These are phyloP conservation scores for Otus sunia DNA, from an alignment of 2,113 vertebrate genomes.

Conservation along the genomic window DNA sequence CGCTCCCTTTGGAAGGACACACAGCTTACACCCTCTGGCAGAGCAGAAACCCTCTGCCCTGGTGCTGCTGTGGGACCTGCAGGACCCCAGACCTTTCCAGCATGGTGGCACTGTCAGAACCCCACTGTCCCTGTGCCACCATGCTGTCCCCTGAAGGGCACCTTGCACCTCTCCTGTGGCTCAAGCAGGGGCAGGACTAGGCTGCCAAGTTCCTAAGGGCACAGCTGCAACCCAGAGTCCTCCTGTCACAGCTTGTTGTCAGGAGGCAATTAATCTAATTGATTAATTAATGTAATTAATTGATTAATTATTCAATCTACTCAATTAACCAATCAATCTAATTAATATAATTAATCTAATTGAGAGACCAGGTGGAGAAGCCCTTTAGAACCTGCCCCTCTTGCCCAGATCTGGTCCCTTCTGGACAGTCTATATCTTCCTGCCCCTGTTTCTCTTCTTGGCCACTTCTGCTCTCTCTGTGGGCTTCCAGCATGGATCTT, in stretches of 20 bases:
- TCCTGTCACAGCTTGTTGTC: neutral
- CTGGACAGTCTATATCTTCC: neutral
- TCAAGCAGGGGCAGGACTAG: neutral
- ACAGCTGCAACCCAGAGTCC: neutral
- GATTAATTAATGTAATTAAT: neutral
- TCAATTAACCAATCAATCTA: no score
- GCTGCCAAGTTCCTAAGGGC: neutral
- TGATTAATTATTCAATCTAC: no score
- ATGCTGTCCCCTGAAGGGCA: neutral
- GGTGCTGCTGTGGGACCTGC: neutral
- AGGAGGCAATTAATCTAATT: neutral
- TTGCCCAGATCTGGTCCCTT: neutral
- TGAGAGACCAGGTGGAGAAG: neutral
- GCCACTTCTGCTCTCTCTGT: neutral
- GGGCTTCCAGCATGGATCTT: neutral
- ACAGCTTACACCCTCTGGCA: neutral
- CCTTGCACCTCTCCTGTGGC: neutral
- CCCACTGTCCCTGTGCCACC: neutral
- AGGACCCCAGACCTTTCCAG: neutral
- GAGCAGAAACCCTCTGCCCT: neutral
- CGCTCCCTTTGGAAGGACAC: neutral
- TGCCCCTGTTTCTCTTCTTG: neutral
- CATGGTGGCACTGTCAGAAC: neutral
- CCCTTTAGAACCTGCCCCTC: neutral
- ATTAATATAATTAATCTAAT: neutral